Evolutionary conservation across 2,797 vertebrate species (phyloP).

Genomic region (Adrianichthys oophorus): DNA sequence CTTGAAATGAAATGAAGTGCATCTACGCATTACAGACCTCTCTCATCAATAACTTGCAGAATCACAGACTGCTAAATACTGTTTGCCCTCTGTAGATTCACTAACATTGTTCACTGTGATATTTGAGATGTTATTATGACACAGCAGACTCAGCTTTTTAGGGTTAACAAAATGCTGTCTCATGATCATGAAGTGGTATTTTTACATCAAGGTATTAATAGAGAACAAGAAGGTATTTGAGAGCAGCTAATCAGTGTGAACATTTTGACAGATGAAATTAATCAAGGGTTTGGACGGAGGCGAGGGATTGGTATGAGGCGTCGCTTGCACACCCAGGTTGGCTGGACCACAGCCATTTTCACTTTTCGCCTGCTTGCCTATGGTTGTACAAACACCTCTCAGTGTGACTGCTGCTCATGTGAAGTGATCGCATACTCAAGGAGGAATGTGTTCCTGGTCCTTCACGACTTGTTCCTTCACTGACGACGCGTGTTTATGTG

Average conservation of each 20-base stretch:
- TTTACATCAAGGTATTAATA: constrained; percentile 51
- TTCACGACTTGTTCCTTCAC: constrained; percentile 31
- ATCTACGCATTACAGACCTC: no score
- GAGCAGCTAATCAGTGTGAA: constrained; percentile 58
- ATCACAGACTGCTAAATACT: no score
- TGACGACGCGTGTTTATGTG: constrained; percentile 13
- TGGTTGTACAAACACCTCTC: constrained; percentile 62
- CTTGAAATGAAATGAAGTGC: no score
- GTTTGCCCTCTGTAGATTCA: no score
- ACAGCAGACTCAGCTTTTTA: constrained; percentile 24
- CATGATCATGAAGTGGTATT: constrained; percentile 45
- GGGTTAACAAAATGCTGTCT: not conserved
- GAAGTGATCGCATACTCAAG: constrained; percentile 48
- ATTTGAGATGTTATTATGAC: no score
- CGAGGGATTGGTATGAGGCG: constrained; percentile 45
- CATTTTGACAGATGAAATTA: constrained; percentile 71
- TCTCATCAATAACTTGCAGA: no score
- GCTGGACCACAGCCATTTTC: constrained; percentile 61
- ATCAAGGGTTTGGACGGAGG: constrained; percentile 52
- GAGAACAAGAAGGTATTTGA: constrained; percentile 43
- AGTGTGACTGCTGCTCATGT: constrained; percentile 32
- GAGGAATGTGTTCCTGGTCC: constrained; percentile 44
- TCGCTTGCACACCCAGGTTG: constrained; percentile 39
- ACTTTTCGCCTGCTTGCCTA: constrained; percentile 51
- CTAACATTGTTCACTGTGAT: no score